Conservation (phyloP, 2,888 invertebrate species). For the Falcaria lacertinaria region DNA sequence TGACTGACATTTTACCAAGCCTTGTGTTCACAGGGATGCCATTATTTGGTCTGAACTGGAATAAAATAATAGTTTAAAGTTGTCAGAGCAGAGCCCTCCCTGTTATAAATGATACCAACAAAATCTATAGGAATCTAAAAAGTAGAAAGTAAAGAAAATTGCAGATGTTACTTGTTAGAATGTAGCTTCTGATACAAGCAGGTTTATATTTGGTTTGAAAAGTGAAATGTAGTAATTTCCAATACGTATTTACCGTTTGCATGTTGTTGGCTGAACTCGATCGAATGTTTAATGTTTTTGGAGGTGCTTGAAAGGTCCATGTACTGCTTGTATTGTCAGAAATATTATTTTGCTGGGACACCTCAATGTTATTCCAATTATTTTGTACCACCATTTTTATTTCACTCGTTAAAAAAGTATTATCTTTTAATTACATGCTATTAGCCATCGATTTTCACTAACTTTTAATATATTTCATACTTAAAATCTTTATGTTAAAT, state of each 20-base stretch:
- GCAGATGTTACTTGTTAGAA: too few relatives aligned
- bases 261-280: conserved; percentile 44
- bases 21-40: too few relatives aligned
- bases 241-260: conserved; percentile 53
- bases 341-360: conserved; percentile 45
- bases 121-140: too few relatives aligned
- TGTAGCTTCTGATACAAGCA: too few relatives aligned
- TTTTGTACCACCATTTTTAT: conserved; percentile 74
- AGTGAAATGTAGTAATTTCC: too few relatives aligned
- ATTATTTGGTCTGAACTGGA: too few relatives aligned
- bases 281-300: conserved; percentile 49
- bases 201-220: background rate
- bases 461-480: conserved; percentile 13
- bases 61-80: too few relatives aligned
- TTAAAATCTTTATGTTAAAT: too few relatives aligned
- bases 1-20: too few relatives aligned
- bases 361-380: conserved; percentile 58
- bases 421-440: conserved; percentile 15
- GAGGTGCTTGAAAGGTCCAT: conserved; percentile 62
- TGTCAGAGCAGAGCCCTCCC: too few relatives aligned
- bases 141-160: too few relatives aligned
- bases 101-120: too few relatives aligned
- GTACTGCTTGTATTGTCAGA: conserved; percentile 44
- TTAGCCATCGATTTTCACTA: conserved; percentile 16
- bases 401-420: conserved; percentile 16